Evolutionary conservation across 2,888 invertebrate species (phyloP).

Genomic region (Caprella mutica): DNA sequence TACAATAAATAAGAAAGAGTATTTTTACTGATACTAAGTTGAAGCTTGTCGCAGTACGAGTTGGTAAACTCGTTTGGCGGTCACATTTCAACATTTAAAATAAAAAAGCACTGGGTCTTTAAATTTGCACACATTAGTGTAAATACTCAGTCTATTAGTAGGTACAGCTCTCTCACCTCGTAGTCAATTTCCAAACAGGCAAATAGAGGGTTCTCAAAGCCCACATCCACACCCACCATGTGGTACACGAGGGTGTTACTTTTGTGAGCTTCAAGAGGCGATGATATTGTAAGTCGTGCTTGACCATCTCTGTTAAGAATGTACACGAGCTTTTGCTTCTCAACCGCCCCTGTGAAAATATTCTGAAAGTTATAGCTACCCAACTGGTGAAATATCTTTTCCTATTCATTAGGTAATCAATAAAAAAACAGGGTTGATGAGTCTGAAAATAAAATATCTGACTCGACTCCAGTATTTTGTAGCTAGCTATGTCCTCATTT

Average conservation of each 20-base stretch:
- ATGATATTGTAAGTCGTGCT: conserved; percentile 93
- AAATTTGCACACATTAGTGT: too few relatives aligned
- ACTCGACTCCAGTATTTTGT: too few relatives aligned
- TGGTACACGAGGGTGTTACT: conserved; percentile 97
- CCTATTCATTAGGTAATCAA: not conserved
- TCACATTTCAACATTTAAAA: too few relatives aligned
- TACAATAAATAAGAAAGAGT: too few relatives aligned
- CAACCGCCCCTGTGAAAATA: conserved; percentile 65
- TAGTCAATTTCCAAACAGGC: conserved; percentile 98
- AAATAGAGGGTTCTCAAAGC: conserved; percentile 98
- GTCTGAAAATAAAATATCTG: too few relatives aligned
- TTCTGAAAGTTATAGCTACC: not conserved
- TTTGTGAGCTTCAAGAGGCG: conserved; percentile 96
- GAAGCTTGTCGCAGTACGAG: too few relatives aligned
- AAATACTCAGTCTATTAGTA: too few relatives aligned
- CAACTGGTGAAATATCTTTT: not conserved
- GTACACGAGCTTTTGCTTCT: conserved; percentile 97
- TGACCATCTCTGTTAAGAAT: conserved; percentile 96
- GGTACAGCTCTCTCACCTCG: conserved; percentile 64
- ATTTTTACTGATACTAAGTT: too few relatives aligned
- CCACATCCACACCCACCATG: conserved; percentile 97
- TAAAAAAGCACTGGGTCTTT: too few relatives aligned
- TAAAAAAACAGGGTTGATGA: too few relatives aligned
- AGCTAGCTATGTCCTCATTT: too few relatives aligned
- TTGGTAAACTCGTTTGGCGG: too few relatives aligned